Conservation (phyloP, 2,888 invertebrate genomes). For the Branchipolynoe longqiensis region DNA sequence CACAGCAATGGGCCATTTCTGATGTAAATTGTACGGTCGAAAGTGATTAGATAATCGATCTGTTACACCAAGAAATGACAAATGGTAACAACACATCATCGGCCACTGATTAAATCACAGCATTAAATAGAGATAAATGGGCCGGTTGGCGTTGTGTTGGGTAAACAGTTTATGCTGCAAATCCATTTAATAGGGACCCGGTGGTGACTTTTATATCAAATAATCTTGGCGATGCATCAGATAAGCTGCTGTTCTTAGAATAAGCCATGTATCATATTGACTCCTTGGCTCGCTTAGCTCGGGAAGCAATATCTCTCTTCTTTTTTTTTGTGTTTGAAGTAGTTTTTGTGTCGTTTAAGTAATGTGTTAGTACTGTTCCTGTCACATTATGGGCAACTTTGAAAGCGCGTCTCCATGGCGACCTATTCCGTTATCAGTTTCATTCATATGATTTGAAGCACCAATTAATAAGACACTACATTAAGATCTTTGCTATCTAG, state of each 20-base stretch:
- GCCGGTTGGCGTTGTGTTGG: too few species aligned
- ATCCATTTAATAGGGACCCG: not conserved
- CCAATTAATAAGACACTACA: conserved; percentile 7
- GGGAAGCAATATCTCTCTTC: not conserved
- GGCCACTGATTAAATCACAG: too few species aligned
- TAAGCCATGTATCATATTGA: not conserved
- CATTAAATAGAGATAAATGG: too few species aligned
- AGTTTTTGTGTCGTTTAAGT: conserved; percentile 41
- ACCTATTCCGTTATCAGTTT: not conserved
- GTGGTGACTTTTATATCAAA: not conserved
- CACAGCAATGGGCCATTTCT: too few species aligned
- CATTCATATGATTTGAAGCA: not conserved
- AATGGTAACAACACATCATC: too few species aligned
- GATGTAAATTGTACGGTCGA: too few species aligned
- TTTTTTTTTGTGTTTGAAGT: not conserved
- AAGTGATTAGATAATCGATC: too few species aligned
- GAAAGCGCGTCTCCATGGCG: not conserved
- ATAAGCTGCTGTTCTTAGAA: conserved; percentile 3
- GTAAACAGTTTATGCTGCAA: not conserved
- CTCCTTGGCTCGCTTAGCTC: not conserved
- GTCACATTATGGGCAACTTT: not conserved
- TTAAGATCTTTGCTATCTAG: too few species aligned
- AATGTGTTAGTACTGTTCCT: not conserved
- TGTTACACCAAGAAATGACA: too few species aligned
- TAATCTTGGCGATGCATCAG: not conserved